Evolutionary conservation across 2,888 invertebrate genomes (phyloP).

Genomic region (Drosophila putrida): DNA sequence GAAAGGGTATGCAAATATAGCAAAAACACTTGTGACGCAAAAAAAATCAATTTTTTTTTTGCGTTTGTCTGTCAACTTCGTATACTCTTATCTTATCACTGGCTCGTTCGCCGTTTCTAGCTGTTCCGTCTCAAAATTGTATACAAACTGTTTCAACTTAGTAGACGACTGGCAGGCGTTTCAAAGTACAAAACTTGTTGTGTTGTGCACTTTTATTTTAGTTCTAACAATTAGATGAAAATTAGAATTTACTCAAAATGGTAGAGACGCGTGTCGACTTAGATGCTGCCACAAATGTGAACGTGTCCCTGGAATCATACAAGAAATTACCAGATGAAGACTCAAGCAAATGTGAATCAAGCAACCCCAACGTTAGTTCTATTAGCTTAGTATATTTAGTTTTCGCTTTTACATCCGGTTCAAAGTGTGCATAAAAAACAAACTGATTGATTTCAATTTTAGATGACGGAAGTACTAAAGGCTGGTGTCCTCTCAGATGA

Average conservation of each 20-base stretch:
- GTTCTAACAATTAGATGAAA: constrained; percentile 31
- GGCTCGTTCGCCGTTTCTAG: constrained; percentile 37
- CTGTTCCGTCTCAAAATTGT: constrained; percentile 46
- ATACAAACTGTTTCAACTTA: constrained; percentile 48
- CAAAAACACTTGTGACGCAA: constrained; percentile 36
- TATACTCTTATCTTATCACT: constrained; percentile 66
- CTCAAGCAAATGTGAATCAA: constrained; percentile 31
- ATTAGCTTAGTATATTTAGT: constrained; percentile 10
- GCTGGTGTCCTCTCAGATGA: constrained; percentile 94
- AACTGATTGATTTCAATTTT: constrained; percentile 28
- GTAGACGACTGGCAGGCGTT: constrained; percentile 51
- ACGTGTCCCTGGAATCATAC: constrained; percentile 24
- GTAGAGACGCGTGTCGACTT: constrained; percentile 31
- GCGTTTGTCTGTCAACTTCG: constrained; percentile 24
- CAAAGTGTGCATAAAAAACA: not conserved
- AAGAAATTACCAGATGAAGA: constrained; percentile 39
- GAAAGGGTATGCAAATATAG: not conserved
- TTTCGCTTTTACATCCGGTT: constrained; percentile 16
- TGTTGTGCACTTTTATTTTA: constrained; percentile 33
- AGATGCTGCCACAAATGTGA: constrained; percentile 38
- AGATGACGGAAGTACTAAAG: constrained; percentile 94
- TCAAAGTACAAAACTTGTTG: constrained; percentile 56
- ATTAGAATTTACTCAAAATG: constrained; percentile 46
- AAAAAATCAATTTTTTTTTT: constrained; percentile 20
- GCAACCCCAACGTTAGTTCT: constrained; percentile 55